A percentile compares a stretch with the other conserved stretches of the same genome.
Conservation (phyloP, 2,888 invertebrate genomes). For the Pterostichus niger region DNA sequence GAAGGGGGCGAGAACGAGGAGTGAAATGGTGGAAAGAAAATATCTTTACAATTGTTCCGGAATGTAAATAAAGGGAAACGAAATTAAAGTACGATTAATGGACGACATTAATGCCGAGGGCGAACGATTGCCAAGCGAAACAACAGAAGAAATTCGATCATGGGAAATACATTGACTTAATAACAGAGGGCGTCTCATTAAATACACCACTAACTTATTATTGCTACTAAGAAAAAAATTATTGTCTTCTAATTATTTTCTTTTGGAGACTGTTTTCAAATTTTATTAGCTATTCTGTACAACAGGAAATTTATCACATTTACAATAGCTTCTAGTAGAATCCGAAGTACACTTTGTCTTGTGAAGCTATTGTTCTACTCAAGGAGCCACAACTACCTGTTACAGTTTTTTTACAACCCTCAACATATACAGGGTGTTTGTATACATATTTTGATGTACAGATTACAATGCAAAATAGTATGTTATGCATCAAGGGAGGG, state of each 20-base stretch:
- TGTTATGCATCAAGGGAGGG: too few species aligned
- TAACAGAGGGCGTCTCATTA: not conserved
- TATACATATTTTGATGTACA: too few species aligned
- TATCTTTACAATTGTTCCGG: slow-evolving; percentile 49
- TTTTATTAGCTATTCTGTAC: too few species aligned
- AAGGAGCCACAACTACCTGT: too few species aligned
- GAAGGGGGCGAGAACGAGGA: not conserved
- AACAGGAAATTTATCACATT: too few species aligned
- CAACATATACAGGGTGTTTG: too few species aligned
- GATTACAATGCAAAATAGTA: too few species aligned
- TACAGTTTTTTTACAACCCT: too few species aligned
- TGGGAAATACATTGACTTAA: slow-evolving; percentile 19
- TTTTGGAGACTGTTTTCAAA: too few species aligned
- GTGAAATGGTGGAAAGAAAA: slow-evolving; percentile 21
- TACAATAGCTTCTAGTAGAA: too few species aligned
- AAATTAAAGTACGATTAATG: slow-evolving; percentile 40
- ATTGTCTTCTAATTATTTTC: not conserved
- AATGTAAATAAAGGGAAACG: slow-evolving; percentile 29
- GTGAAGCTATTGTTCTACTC: too few species aligned
- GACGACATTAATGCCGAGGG: not conserved
- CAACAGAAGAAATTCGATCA: slow-evolving; percentile 14
- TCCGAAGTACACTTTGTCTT: too few species aligned
- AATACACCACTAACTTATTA: not conserved
- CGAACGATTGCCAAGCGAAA: not conserved
- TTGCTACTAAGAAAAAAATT: not conserved